Evolutionary conservation across 2,113 vertebrate genomes (phyloP).

Genomic region (Clarias macrocephalus): DNA sequence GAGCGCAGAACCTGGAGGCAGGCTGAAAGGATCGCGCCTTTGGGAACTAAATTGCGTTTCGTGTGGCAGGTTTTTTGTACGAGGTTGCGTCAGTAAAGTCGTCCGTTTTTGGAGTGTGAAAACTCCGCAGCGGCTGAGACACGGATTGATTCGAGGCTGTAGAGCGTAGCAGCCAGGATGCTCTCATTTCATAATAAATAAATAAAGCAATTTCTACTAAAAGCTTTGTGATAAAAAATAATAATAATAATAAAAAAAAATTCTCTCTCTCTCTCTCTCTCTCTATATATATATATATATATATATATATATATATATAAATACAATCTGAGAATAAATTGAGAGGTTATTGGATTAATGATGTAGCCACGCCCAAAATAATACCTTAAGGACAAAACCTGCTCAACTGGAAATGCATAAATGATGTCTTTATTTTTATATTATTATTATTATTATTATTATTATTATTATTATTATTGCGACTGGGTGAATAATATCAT

Average conservation of each 20-base stretch:
- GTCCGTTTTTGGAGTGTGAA: background rate
- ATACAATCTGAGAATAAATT: background rate
- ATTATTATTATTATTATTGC: background rate
- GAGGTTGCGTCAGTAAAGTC: constrained; percentile 29
- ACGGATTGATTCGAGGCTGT: background rate
- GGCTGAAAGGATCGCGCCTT: background rate
- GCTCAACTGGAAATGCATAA: background rate
- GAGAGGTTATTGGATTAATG: background rate
- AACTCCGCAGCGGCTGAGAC: background rate
- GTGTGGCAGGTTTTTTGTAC: constrained; percentile 26
- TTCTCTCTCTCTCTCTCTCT: no score
- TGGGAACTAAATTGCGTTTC: constrained; percentile 11
- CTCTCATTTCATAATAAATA: constrained; percentile 27
- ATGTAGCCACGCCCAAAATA: background rate
- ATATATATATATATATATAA: no score
- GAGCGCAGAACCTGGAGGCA: background rate
- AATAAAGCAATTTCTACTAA: background rate
- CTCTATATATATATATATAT: no score
- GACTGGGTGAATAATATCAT: background rate
- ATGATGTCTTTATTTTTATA: constrained; percentile 1
- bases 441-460: no score
- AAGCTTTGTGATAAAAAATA: background rate
- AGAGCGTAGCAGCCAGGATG: background rate
- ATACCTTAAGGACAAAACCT: background rate
- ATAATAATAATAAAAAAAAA: no score